phyloP scores from a whole-genome alignment of 1,140 invertebrate genomes.

The Drosophila biarmipes region DNA sequence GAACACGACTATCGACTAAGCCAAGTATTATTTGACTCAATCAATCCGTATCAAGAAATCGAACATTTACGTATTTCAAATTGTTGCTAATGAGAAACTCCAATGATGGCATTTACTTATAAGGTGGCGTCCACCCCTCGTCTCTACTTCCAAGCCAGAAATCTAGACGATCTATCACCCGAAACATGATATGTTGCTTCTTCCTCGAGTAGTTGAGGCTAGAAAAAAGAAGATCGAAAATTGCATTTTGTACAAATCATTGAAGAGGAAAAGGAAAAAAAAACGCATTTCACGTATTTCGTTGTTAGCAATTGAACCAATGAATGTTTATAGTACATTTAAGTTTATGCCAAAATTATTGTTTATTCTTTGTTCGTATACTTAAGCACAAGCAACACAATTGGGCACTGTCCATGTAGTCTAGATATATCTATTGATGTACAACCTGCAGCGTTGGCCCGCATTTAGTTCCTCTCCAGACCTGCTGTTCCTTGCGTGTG shows the following conservation, averaged over 20 bases:
- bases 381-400: conserved; percentile 62
- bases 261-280: conserved; percentile 20
- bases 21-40: conserved; percentile 79
- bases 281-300: conserved; percentile 38
- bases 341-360: conserved; percentile 74
- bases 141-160: conserved; percentile 64
- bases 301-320: conserved; percentile 52
- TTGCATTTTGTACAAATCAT: conserved; percentile 69
- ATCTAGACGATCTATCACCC: conserved; percentile 33
- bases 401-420: conserved; percentile 61
- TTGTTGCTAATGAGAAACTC: conserved; percentile 66
- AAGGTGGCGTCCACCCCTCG: conserved; percentile 35
- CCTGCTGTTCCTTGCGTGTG: conserved; percentile 37
- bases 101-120: conserved; percentile 80
- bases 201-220: conserved; percentile 57
- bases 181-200: conserved; percentile 36
- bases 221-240: conserved; percentile 34
- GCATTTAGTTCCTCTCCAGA: conserved; percentile 67
- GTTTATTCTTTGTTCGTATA: conserved; percentile 54
- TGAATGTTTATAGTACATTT: conserved; percentile 67
- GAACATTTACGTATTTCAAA: conserved; percentile 30
- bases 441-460: conserved; percentile 42
- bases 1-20: conserved; percentile 44
- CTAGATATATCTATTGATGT: conserved; percentile 43
- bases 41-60: conserved; percentile 44